phyloP scores from a whole-genome alignment of 2,113 vertebrate species.

The Limnothrissa miodon region DNA sequence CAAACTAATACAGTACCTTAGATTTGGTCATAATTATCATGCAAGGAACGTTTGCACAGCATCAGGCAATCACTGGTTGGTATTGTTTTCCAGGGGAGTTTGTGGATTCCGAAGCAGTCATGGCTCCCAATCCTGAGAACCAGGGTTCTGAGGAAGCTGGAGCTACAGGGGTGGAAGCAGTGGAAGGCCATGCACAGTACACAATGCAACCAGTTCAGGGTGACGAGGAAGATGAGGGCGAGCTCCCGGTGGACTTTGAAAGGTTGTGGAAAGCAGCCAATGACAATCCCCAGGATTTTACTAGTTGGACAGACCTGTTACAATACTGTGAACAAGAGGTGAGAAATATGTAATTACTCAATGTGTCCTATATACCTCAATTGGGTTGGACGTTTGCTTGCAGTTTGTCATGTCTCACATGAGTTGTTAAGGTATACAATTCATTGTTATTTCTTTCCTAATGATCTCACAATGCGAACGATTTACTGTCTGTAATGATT shows the following conservation, averaged over 20 bases:
- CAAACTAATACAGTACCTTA: no score
- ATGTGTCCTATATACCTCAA: neutral
- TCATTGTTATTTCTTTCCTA: neutral
- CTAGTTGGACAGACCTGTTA: constrained; percentile 78
- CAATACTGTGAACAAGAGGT: constrained; percentile 85
- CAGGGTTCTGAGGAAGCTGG: constrained; percentile 22
- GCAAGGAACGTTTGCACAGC: neutral
- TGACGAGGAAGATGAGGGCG: constrained; percentile 59
- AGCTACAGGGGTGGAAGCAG: constrained; percentile 31
- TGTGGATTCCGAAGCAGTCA: constrained; percentile 37
- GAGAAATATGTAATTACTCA: neutral
- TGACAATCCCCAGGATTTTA: constrained; percentile 76
- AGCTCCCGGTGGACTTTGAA: constrained; percentile 74
- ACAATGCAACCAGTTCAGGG: constrained; percentile 39
- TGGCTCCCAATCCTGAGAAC: constrained; percentile 17
- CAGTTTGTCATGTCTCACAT: no score
- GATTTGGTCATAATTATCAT: no score
- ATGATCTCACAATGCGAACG: no score
- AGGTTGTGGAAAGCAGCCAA: constrained; percentile 70
- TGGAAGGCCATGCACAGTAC: constrained; percentile 40
- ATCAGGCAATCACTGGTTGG: neutral
- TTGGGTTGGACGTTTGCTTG: no score
- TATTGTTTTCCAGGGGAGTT: constrained; percentile 46
- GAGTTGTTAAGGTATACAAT: neutral
- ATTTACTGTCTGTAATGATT: no score